Conservation (phyloP, 2,113 vertebrate genomes). For the Cephalopholis sonnerati region DNA sequence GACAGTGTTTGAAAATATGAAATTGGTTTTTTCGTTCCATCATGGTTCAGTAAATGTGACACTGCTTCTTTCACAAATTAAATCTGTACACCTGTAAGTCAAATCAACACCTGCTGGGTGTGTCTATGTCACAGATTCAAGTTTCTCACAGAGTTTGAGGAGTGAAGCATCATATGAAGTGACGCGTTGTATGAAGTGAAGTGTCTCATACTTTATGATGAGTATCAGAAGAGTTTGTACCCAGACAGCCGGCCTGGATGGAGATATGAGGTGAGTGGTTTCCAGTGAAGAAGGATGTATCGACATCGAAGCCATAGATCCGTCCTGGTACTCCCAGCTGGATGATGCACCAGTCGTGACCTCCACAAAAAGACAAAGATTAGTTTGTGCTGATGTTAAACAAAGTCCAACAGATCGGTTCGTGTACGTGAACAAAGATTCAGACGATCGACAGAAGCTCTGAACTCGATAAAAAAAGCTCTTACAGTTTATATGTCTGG, state of each 20-base stretch:
- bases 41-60: too few relatives aligned
- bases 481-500: too few relatives aligned
- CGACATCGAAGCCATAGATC: constrained; percentile 81
- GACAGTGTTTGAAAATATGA: too few relatives aligned
- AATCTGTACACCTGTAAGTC: too few relatives aligned
- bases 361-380: constrained; percentile 56
- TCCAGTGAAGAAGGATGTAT: constrained; percentile 87
- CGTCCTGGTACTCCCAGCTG: constrained; percentile 81
- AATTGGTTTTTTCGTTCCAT: too few relatives aligned
- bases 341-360: constrained; percentile 84
- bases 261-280: constrained; percentile 80
- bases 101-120: too few relatives aligned
- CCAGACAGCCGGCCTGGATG: constrained; percentile 82
- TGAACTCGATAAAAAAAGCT: too few relatives aligned
- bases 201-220: too few relatives aligned
- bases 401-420: neutral
- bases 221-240: constrained; percentile 16
- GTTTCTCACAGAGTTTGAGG: neutral
- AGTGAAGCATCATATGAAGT: neutral
- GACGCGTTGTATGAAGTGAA: too few relatives aligned
- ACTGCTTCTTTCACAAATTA: too few relatives aligned
- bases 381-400: neutral
- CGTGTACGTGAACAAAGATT: neutral
- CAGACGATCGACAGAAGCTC: too few relatives aligned
- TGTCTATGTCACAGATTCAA: too few relatives aligned